Base-by-base conservation (phyloP, 2,113 vertebrate genomes). In the Phasianus colchicus region DNA sequence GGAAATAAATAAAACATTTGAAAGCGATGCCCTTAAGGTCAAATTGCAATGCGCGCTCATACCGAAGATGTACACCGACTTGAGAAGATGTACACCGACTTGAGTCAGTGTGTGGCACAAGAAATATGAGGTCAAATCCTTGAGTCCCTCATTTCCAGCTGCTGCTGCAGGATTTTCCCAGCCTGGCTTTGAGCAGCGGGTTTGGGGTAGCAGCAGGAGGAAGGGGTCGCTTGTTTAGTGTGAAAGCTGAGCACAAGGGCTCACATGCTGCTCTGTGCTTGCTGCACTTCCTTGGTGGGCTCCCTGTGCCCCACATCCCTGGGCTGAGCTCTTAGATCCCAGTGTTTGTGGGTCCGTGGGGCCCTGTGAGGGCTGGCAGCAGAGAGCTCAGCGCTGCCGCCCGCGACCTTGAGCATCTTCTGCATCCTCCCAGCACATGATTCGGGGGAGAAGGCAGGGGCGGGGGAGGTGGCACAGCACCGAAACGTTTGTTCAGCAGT, bases 401-500 rank as follows among this genome's bases (percentile, higher is more conserved):
- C 83, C 16, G 1, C 76, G 96, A 93, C 96, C 96, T 96, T 97
- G 92, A 91, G 2, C 76, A 91, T 95, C 92, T 77, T 32, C 60
- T 24, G 3, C 92, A 73, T 57, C 88, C 93, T 78, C 27, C 30
- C 73, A 83, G 91, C 89, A 0, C 89, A 54, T 80, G 93, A 92
- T 85, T 87, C 4, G 55, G 89, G 91, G 86, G 91, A 89, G 84
- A 70, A 57, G 19, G 86, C 69, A 36, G 92, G 11, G 36, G 0
- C 45, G 93, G 96, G 90, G 96, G 95, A 36, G 88, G 91, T 8
- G 75, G 96, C 92, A 40, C 64, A n/a, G 40, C 0, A n/a, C 45
- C 8, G 25, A 93, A 84, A 83, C 83, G 96, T 97, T 97, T 95
- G 97, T 83, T 96, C 96, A 96, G 97, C 97, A 76, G 29, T 96